Conservation (phyloP, 2,888 invertebrate species). For the Clepsis dumicolana region DNA sequence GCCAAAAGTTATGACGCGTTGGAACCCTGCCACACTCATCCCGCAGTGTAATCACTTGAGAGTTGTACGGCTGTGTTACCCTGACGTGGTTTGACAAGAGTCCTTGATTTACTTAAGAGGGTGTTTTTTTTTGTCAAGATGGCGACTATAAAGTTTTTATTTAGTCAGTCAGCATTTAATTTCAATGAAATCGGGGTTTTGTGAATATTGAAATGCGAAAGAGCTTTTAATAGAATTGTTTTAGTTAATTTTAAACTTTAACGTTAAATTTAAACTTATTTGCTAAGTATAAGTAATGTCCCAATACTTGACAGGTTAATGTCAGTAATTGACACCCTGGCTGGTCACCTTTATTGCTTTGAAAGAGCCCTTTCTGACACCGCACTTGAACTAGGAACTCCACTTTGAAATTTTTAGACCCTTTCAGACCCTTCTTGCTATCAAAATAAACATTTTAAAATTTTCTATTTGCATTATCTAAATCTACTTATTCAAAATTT, state of each 20-base stretch:
- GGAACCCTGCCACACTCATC: constrained; percentile 28
- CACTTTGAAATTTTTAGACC: too few relatives aligned
- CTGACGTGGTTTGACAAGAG: constrained; percentile 15
- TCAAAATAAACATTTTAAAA: too few relatives aligned
- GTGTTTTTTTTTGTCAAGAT: constrained; percentile 28
- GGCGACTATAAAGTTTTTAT: constrained; percentile 29
- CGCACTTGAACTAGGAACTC: too few relatives aligned
- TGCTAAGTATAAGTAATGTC: too few relatives aligned
- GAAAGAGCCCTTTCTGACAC: too few relatives aligned
- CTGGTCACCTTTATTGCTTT: too few relatives aligned
- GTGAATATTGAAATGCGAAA: constrained; percentile 2
- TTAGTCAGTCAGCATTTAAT: constrained; percentile 1
- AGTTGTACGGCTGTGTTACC: neutral
- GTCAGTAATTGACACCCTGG: too few relatives aligned
- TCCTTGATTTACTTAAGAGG: neutral
- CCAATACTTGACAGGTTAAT: too few relatives aligned
- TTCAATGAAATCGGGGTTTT: constrained; percentile 4
- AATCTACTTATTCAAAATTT: too few relatives aligned
- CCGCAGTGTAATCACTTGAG: neutral
- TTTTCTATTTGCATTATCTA: too few relatives aligned
- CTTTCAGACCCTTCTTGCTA: too few relatives aligned
- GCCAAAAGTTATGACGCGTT: constrained; percentile 27
- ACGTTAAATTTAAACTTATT: too few relatives aligned
- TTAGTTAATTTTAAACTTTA: neutral
- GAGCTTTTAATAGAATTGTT: neutral